Conservation (phyloP, 1,140 invertebrate genomes). For the Triops cancriformis region DNA sequence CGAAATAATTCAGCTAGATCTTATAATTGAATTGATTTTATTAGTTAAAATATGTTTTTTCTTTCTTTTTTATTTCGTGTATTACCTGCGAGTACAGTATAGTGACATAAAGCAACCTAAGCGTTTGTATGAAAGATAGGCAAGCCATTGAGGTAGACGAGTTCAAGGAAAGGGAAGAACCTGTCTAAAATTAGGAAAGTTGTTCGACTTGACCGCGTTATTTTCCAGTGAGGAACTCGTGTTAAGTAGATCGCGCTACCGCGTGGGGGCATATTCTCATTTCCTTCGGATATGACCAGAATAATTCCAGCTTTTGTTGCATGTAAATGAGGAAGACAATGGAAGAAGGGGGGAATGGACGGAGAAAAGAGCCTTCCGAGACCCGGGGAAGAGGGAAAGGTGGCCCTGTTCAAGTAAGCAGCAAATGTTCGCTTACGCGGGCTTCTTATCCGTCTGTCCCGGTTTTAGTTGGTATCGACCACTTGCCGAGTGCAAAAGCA, state of each 20-base stretch:
- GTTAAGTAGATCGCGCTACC: background rate
- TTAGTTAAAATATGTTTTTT: too few species aligned
- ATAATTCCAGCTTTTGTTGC: background rate
- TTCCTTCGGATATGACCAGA: background rate
- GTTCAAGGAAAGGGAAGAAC: conserved; percentile 7
- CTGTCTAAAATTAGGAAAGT: conserved; percentile 14
- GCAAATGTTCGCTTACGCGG: background rate
- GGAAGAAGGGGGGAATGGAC: background rate
- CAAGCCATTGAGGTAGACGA: background rate
- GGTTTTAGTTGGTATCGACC: background rate
- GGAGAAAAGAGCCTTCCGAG: too few species aligned
- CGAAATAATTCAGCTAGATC: too few species aligned
- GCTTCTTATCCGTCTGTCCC: background rate
- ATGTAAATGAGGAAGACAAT: background rate
- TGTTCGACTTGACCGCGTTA: background rate
- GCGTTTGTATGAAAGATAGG: too few species aligned
- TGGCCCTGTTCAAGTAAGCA: too few species aligned
- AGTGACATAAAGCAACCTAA: too few species aligned
- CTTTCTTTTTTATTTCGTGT: too few species aligned
- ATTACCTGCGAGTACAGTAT: too few species aligned
- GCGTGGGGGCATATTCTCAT: background rate
- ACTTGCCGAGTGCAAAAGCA: background rate
- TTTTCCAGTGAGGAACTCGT: background rate
- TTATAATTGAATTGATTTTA: too few species aligned
- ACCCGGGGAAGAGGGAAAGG: too few species aligned